phyloP scores from a whole-genome alignment of 2,797 vertebrate genomes.

The Heterohyrax brucei region DNA sequence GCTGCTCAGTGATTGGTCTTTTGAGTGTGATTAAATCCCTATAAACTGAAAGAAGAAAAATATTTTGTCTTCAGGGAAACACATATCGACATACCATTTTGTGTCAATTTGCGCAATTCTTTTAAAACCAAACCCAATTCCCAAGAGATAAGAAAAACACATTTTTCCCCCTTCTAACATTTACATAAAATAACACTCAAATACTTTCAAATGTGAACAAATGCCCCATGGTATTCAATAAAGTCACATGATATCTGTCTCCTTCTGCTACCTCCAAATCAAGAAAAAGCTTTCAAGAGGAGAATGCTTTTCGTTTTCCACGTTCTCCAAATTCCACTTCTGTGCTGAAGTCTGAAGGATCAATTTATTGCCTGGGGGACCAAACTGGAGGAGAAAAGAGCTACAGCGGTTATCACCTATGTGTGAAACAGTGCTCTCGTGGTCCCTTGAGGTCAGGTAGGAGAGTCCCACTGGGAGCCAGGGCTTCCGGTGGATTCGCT shows the following conservation, averaged over 20 bases:
- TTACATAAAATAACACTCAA: constrained; percentile 71
- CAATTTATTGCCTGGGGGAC: not conserved
- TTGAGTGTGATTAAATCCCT: constrained; percentile 7
- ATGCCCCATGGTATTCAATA: constrained; percentile 29
- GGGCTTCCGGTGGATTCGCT: no score
- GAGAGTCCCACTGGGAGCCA: rapidly evolving
- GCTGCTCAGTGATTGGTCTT: not conserved
- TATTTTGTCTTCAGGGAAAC: constrained; percentile 26
- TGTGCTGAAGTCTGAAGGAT: not conserved
- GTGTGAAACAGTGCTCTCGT: rapidly evolving
- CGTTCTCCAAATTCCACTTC: not conserved
- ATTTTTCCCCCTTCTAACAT: constrained; percentile 30
- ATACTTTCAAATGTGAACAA: constrained; percentile 66
- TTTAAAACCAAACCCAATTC: constrained; percentile 36
- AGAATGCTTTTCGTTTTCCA: constrained; percentile 14
- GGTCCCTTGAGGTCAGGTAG: no score
- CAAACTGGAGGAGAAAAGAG: not conserved
- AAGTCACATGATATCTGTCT: not conserved
- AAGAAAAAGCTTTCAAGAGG: constrained; percentile 24
- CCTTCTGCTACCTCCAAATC: constrained; percentile 43
- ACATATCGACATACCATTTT: constrained; percentile 4
- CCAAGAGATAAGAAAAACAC: constrained; percentile 47
- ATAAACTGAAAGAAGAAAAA: not conserved
- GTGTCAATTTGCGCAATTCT: not conserved
- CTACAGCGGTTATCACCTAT: rapidly evolving